Base-by-base conservation (phyloP, 1,140 invertebrate genomes). In the Eupristina koningsbergeri region DNA sequence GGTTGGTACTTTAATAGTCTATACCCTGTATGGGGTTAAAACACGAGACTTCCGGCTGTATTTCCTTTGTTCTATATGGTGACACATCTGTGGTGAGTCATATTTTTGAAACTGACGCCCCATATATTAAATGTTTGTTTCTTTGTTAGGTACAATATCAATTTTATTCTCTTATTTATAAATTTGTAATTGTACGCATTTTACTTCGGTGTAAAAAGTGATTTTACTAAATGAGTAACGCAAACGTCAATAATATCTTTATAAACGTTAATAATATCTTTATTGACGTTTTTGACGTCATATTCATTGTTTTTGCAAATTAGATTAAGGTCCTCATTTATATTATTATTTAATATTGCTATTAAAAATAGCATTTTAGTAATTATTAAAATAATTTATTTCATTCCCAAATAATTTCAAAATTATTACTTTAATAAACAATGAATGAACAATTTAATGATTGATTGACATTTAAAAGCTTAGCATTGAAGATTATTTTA, bases 41-140 rank as follows among this genome's bases (percentile, higher is more conserved):
- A 74, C 73, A 67, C 22, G 36, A 39, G 29, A 64, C 36, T 80
- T 84, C 77, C 69, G 50, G 34, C 74, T 78, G 36, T 31, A 41
- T 53, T 53, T 45, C 69, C 39, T 53, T 82, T 63, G 31, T 75
- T 41, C 53, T 84, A 53, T 26, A 73, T 63, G 76, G 50, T 26
- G 61, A 53, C 80, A 36, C 36, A 29, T 26, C 29, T 39, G 22
- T 53, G 63, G 31, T 84, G 83, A 84, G 73, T 84, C 83, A 84
- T 80, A 80, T 80, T 80, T 84, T 84, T 84, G 77, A 84, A 80
- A 84, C n/a, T 74, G 63, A 22, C 50, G 29, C 26, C 50, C 64
- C 41, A 31, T 80, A 50, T 63, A 79, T 83, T 64, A 83, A 31
- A 69, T 47, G 67, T 29, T 47, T 58, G 71, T 39, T 74, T 63